Evolutionary conservation across 2,888 invertebrate species (phyloP), one percentile per base, ranked within the genome.

Genomic region (Diplazon laetatorius): DNA sequence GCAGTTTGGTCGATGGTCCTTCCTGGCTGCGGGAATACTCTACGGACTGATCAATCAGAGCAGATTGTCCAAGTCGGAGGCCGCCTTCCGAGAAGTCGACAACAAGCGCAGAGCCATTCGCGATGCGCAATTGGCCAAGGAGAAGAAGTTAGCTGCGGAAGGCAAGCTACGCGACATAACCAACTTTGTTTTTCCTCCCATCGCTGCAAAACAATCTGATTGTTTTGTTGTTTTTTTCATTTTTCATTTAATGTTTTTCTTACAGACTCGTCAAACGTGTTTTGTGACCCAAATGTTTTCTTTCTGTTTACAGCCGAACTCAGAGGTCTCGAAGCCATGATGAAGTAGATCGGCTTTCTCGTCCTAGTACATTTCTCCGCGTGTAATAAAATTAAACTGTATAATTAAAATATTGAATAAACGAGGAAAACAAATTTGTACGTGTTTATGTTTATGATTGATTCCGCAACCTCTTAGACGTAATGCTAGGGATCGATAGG

Each of bases 1-100:
- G 18, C 90, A 96, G 96, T 96, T 96, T 87, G 94, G 95, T 75
- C 93, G 97, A 88, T 97, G 97, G 96, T 95, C 95, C 71, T 93
- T 97, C 87, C 93, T 97, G 2, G 89, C 93, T 0, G 92, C 93
- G 0, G 97, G 97, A 35, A 91, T 97, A 80, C 87, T 94, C 0
- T 97, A 96, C 84, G 97, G 97, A 63, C 93, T 94, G 0, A 94
- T 94, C 89, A 93, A 96, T 89, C 95, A 96, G 83, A 94, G 89
- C 88, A 92, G 95, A 66, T 92, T 95, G 0, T 92, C 94, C 37
- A 95, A 93, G 89, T 95, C 93, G 87, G 96, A 96, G 87, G 91
- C 91, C 2, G 93, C 92, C 76, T 86, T 94, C 50, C 93, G 95
- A 20, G 95, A 94, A 90, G 92, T 94, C 10, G 95, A 96, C 85